Evolutionary conservation across 2,797 vertebrate species (phyloP), one percentile per base, ranked within the genome.

Genomic region (Crenichthys baileyi): DNA sequence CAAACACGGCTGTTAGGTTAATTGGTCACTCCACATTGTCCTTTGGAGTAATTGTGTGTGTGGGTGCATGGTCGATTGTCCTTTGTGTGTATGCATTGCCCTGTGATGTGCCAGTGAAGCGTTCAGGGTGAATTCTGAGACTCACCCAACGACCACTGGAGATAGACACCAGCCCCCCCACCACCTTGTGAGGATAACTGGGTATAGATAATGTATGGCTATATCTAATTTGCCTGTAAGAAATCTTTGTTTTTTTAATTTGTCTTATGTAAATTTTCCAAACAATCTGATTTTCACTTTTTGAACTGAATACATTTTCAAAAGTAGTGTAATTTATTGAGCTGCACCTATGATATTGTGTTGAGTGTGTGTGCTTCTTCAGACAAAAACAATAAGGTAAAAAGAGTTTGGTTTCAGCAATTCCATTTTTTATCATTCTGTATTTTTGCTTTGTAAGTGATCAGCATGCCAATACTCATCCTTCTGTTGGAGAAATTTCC

Each of bases 381-480:
- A 36, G n/a, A 58, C 31, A 55, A 29, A 78, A 76, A 78, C 71
- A 53, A 73, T 3, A 67, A 75, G 76, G 63, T 73, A 22, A 84
- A 44, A 11, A n/a, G 7, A 77, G 73, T 11, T 41, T 44, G 15
- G 20, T 75, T 18, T 50, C 29, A 58, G 61, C 22, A 41, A 22
- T 5, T 51, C 50, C 50, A 5, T 5, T 24, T 67, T 39, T 3
- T 13, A 24, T n/a, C 65, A 24, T 15, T 48, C 22, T 36, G 26
- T 58, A 41, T 44, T 58, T 73, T 56, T 41, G 22, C 18, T 6
- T 71, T 16, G 60, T 56, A 78, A 80, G 65, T 65, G 56, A 83
- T 83, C 29, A 50, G 31, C 31, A 56, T 70, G 13, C 82, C 20
- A 79, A 83, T 79, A 13, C 61, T 26, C 70, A 41, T 82, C 39